Conservation (phyloP, 1,140 invertebrate species). For the Pollicipes pollicipes region DNA sequence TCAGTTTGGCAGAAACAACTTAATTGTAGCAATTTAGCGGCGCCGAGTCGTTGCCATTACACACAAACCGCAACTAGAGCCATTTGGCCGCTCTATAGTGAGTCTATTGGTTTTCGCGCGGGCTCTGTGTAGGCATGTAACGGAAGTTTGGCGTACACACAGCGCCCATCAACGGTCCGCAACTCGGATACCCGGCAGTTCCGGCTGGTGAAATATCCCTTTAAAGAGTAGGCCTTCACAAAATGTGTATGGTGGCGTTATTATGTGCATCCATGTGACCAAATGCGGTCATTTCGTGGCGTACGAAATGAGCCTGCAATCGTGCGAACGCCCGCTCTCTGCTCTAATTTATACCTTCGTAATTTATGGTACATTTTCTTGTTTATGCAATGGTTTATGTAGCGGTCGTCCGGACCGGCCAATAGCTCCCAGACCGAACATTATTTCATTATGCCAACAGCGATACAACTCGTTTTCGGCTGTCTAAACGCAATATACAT, state of each 20-base stretch:
- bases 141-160: no score
- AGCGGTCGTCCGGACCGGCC: neutral
- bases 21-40: neutral
- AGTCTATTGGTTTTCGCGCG: neutral
- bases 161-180: no score
- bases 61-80: neutral
- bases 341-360: neutral
- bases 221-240: neutral
- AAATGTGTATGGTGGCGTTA: neutral
- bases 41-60: neutral
- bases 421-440: neutral
- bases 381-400: conserved; percentile 1
- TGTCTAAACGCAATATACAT: neutral
- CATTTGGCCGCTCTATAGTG: neutral
- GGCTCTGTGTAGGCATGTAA: no score
- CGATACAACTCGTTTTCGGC: neutral
- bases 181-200: no score
- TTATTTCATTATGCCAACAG: neutral
- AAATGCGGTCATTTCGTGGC: neutral
- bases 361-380: neutral
- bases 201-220: no score
- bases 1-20: neutral
- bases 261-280: neutral
- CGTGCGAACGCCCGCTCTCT: neutral
- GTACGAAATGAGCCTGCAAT: neutral